A percentile compares a stretch with the other conserved stretches of the same genome.
Evolutionary conservation across 1,140 invertebrate species (phyloP).

Genomic region (Anagrus nilaparvatae): DNA sequence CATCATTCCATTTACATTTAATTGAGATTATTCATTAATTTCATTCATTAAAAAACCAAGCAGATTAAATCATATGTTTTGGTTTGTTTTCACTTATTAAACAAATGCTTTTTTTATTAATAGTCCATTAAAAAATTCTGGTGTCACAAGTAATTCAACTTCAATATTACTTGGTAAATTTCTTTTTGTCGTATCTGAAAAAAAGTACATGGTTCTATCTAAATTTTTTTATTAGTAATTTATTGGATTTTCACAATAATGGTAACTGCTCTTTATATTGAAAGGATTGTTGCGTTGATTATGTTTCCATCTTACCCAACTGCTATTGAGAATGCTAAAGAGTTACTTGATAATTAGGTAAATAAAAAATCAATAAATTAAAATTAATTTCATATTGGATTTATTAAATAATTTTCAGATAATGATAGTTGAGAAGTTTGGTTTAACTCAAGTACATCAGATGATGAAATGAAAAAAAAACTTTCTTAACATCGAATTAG

Average conservation of each 20-base stretch:
- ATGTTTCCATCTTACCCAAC: conserved; percentile 60
- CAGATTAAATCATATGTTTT: conserved; percentile 65
- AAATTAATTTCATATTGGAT: not conserved
- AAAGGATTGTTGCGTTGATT: conserved; percentile 69
- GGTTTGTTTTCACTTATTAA: conserved; percentile 72
- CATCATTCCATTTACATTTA: conserved; percentile 59
- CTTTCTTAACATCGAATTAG: conserved; percentile 54
- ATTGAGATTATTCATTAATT: conserved; percentile 52
- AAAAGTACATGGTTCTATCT: too few relatives aligned
- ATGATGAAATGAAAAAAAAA: conserved; percentile 42
- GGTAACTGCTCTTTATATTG: conserved; percentile 66
- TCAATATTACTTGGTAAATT: conserved; percentile 56
- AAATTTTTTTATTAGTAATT: conserved; percentile 42
- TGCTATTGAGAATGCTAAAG: conserved; percentile 52
- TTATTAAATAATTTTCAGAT: conserved; percentile 37
- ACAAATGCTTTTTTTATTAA: conserved; percentile 66
- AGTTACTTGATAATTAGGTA: too few relatives aligned
- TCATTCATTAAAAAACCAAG: conserved; percentile 53
- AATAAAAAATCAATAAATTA: too few relatives aligned
- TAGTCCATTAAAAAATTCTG: conserved; percentile 56
- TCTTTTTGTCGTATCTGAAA: too few relatives aligned
- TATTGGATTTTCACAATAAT: conserved; percentile 75
- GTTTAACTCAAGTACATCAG: conserved; percentile 52
- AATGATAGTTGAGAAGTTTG: conserved; percentile 59
- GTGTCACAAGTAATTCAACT: conserved; percentile 54